These are phyloP conservation scores for Tachycineta bicolor DNA, from an alignment of 2,113 vertebrate genomes.

Conservation along the genomic window DNA sequence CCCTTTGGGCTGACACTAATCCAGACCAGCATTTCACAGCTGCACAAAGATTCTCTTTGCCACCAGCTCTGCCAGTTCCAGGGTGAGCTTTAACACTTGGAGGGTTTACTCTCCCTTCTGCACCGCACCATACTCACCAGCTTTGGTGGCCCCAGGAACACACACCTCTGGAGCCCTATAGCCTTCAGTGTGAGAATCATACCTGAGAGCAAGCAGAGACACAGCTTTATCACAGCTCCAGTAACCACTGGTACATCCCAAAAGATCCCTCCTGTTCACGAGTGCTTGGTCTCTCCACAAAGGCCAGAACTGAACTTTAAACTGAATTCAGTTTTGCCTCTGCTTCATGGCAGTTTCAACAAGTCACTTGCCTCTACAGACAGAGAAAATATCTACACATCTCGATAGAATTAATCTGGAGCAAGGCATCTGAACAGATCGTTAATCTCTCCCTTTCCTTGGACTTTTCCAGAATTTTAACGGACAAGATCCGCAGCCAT, in stretches of 20 bases:
- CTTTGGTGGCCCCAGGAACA: conserved; percentile 90
- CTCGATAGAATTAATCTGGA: too few relatives aligned
- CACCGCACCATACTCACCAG: conserved; percentile 80
- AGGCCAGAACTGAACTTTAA: not conserved
- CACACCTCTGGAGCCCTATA: conserved; percentile 84
- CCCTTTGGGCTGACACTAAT: not conserved
- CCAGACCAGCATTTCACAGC: not conserved
- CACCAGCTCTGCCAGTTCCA: not conserved
- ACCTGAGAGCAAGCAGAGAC: conserved; percentile 71
- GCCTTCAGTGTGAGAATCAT: conserved; percentile 92
- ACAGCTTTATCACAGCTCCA: not conserved
- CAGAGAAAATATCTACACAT: not conserved
- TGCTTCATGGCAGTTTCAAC: not conserved
- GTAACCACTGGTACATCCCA: accelerated
- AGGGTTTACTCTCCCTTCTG: not conserved
- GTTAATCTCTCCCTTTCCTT: not conserved
- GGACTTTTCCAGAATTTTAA: not conserved
- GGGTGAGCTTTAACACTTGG: not conserved
- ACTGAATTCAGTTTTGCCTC: too few relatives aligned
- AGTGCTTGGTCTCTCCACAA: accelerated
- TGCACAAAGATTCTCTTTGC: not conserved
- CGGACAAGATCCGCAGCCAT: accelerated
- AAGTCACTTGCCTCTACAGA: accelerated
- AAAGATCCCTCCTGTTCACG: not conserved
- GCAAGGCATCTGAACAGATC: not conserved